These are phyloP conservation scores for Agrochola macilenta DNA, from an alignment of 2,888 invertebrate genomes.

Conservation along the genomic window DNA sequence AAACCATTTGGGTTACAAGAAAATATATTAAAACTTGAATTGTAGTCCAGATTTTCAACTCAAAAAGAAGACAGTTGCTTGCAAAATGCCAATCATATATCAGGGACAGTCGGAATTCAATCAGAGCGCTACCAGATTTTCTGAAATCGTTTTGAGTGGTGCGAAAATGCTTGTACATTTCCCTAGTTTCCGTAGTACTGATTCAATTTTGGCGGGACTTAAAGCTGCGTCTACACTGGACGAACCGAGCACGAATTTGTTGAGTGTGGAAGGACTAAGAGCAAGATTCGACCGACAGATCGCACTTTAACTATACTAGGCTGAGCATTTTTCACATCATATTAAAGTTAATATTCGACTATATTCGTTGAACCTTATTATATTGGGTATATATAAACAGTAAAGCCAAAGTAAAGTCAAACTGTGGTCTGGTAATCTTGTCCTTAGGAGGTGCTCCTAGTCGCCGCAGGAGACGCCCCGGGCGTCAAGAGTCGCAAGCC, in stretches of 20 bases:
- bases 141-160: not conserved
- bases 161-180: not conserved
- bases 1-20: not conserved
- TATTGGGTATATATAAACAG: too few relatives aligned
- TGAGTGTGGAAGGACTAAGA: not conserved
- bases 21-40: not conserved
- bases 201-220: not conserved
- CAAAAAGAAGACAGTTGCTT: not conserved
- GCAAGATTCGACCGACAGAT: not conserved
- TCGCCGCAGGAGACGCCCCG: too few relatives aligned
- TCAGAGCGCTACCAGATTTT: not conserved
- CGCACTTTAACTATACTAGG: not conserved
- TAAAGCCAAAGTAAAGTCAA: not conserved
- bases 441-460: too few relatives aligned
- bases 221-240: not conserved
- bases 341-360: not conserved
- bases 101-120: not conserved
- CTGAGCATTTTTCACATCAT: not conserved
- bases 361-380: too few relatives aligned
- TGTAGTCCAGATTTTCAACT: not conserved
- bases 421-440: not conserved
- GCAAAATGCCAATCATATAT: too few relatives aligned
- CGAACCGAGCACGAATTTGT: not conserved
- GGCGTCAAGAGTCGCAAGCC: too few relatives aligned
- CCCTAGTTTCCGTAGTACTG: constrained; percentile 3